Base-by-base conservation (phyloP, 2,113 vertebrate genomes). In the Aphyosemion australe region DNA sequence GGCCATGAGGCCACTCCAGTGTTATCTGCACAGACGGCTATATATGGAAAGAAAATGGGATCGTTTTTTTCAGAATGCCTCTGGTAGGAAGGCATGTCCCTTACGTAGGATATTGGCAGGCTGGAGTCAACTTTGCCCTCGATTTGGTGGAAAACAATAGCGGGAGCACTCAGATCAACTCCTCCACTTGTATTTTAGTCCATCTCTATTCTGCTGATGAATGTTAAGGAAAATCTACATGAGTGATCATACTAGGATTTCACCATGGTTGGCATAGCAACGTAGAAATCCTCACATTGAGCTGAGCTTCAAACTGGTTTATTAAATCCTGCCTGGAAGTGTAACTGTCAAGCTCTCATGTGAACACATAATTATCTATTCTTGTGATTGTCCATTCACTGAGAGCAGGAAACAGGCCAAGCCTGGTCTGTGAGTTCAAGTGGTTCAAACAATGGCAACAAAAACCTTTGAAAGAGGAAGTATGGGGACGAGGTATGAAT, bases 41-140 rank as follows among this genome's bases (percentile, higher is more conserved):
- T 82, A 80, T 79, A 86, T 76, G 83, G 83, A 82, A 53, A 19
- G 72, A 82, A 89, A 86, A 71, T 58, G 39, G 74, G 79, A 87
- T 90, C 89, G 86, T 90, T 91, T 82, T n/a, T 71, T 80, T 70
- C 14, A 50, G 18, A 81, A 72, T 73, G 85, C 86, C 76, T 81
- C 82, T 72, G 68, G 84, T 71, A 42, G 60, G 55, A 58, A 72
- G 76, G 61, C 48, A 41, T 74, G 76, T 85, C 74, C 72, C 73
- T 80, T 46, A 72, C 49, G 57, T 31, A 39, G 68, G 74, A 9
- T 15, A 48, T 61, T 72, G 53, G 19, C 65, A 68, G 69, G 71
- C 65, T 65, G 9, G 37, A 60, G 67, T 53, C 68, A 66, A 69
- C 61, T 84, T 88, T 86, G 82, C 82, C 70, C 69, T 58, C 41